These are phyloP conservation scores for Anolis sagrei DNA, from an alignment of 2,113 vertebrate genomes.

Conservation along the genomic window DNA sequence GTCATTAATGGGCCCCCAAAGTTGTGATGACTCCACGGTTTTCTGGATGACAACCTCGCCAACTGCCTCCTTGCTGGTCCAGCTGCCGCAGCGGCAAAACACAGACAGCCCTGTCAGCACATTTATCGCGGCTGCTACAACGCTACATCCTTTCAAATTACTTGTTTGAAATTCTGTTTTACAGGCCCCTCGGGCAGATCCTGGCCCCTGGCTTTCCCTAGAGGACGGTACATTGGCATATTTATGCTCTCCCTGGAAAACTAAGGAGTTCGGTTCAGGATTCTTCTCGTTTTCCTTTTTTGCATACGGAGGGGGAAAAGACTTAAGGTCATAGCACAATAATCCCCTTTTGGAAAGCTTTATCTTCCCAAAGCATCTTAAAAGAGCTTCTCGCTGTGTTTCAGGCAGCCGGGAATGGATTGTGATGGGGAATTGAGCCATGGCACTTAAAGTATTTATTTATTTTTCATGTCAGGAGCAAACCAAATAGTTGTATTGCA, in stretches of 20 bases:
- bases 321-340: not conserved
- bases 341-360: not conserved
- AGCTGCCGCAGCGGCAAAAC: not conserved
- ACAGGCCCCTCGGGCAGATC: too few species aligned
- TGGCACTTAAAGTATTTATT: too few species aligned
- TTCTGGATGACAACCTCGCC: not conserved
- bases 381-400: not conserved
- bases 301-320: too few species aligned
- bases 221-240: not conserved
- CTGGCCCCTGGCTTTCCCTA: not conserved
- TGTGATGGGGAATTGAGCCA: not conserved
- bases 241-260: not conserved
- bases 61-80: not conserved
- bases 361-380: not conserved
- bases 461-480: too few species aligned
- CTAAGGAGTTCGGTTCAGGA: not conserved
- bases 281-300: not conserved
- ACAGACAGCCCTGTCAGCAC: not conserved
- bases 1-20: not conserved
- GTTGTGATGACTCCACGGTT: constrained; percentile 1
- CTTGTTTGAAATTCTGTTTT: not conserved
- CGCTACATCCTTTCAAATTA: not conserved
- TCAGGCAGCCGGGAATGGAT: not conserved
- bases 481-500: too few species aligned
- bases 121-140: not conserved